Evolutionary conservation across 2,113 vertebrate genomes (phyloP).

Genomic region (Lophius piscatorius): DNA sequence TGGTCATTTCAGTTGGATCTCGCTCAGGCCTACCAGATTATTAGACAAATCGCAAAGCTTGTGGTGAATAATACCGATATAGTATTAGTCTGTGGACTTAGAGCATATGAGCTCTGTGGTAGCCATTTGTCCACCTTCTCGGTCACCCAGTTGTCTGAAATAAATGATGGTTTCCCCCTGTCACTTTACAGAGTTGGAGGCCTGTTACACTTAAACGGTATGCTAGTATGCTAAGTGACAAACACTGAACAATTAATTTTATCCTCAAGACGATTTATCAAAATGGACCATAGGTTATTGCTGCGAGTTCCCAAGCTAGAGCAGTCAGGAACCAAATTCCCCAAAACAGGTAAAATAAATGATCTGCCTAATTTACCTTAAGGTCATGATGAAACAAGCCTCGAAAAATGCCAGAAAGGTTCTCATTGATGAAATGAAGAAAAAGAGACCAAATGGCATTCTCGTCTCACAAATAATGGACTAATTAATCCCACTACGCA

Average conservation of each 20-base stretch:
- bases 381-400: too few relatives aligned
- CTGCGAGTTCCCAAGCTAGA: too few relatives aligned
- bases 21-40: constrained; percentile 20
- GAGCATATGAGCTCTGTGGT: constrained; percentile 24
- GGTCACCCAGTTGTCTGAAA: constrained; percentile 15
- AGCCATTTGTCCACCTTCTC: constrained; percentile 6
- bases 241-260: background rate
- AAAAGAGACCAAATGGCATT: too few relatives aligned
- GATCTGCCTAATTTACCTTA: too few relatives aligned
- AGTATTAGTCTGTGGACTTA: constrained; percentile 16
- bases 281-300: too few relatives aligned
- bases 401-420: too few relatives aligned
- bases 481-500: too few relatives aligned
- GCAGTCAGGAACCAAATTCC: too few relatives aligned
- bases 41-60: constrained; percentile 23
- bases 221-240: background rate
- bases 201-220: background rate
- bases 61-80: constrained; percentile 2
- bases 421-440: too few relatives aligned
- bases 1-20: constrained; percentile 26
- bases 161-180: constrained; percentile 17
- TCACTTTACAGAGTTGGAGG: constrained; percentile 10
- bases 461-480: too few relatives aligned
- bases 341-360: too few relatives aligned
- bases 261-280: too few relatives aligned